Percentiles rank a stretch among this genome's conserved stretches.
These are phyloP conservation scores for Andinoacara biseriatus DNA, from an alignment of 2,113 vertebrate species.

Conservation along the genomic window DNA sequence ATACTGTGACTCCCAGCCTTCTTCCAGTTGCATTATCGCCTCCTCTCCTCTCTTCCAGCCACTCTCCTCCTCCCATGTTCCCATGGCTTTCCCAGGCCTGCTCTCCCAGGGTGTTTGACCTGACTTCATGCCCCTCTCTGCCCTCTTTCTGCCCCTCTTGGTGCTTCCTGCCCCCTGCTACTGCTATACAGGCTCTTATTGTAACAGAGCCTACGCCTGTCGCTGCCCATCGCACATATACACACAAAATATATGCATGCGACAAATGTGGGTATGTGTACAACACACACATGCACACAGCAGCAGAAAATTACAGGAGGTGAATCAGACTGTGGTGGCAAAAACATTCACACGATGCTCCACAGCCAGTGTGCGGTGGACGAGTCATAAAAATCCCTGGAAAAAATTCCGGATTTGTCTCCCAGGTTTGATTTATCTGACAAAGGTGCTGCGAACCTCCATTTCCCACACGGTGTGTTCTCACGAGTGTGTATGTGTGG, in stretches of 20 bases:
- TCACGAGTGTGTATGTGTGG: slow-evolving; percentile 6
- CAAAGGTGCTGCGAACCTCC: background rate
- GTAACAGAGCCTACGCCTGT: slow-evolving; percentile 58
- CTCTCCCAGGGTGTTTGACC: slow-evolving; percentile 70
- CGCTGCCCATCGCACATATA: slow-evolving; percentile 25
- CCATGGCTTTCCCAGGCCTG: slow-evolving; percentile 52
- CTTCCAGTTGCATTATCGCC: background rate
- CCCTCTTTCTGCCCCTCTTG: slow-evolving; percentile 41
- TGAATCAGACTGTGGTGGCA: background rate
- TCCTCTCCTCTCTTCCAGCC: background rate
- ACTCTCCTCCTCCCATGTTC: background rate
- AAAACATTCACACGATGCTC: too few relatives aligned
- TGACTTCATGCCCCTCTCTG: slow-evolving; percentile 52
- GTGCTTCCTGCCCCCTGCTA: slow-evolving; percentile 55
- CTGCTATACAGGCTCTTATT: slow-evolving; percentile 62
- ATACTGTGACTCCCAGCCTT: background rate
- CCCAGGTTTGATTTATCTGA: background rate
- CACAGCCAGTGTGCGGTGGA: too few relatives aligned
- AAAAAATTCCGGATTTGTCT: background rate
- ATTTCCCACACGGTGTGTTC: background rate
- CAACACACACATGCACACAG: background rate
- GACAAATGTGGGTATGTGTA: background rate
- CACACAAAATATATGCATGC: background rate
- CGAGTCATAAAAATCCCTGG: too few relatives aligned
- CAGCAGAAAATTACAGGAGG: background rate